phyloP scores from a whole-genome alignment of 2,113 vertebrate genomes.

The Heterotilapia buettikoferi region DNA sequence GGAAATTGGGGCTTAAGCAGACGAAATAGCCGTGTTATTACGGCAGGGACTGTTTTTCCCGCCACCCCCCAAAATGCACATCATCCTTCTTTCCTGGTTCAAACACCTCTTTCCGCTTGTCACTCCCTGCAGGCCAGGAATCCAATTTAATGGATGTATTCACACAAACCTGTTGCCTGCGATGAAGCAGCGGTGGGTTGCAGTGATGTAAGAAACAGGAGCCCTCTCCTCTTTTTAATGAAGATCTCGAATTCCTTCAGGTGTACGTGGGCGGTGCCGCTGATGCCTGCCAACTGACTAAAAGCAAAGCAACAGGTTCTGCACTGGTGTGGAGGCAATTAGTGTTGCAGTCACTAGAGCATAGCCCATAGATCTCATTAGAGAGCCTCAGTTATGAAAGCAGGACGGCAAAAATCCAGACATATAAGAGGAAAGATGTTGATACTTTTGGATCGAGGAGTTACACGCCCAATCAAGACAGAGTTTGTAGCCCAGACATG shows the following conservation, averaged over 20 bases:
- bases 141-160: slow-evolving; percentile 74
- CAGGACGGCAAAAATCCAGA: not conserved
- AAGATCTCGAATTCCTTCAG: slow-evolving; percentile 52
- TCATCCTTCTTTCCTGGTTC: slow-evolving; percentile 47
- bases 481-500: not conserved
- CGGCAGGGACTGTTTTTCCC: slow-evolving; percentile 44
- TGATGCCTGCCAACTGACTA: slow-evolving; percentile 3
- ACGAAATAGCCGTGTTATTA: slow-evolving; percentile 59
- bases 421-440: not conserved
- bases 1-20: slow-evolving; percentile 56
- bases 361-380: slow-evolving; percentile 32
- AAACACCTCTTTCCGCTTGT: slow-evolving; percentile 47
- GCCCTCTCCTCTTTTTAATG: slow-evolving; percentile 59
- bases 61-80: slow-evolving; percentile 36
- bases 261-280: slow-evolving; percentile 6
- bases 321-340: slow-evolving; percentile 29
- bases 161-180: slow-evolving; percentile 57
- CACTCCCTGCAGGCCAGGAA: slow-evolving; percentile 60
- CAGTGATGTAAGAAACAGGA: slow-evolving; percentile 42
- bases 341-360: slow-evolving; percentile 13
- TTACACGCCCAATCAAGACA: not conserved
- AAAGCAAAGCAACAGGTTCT: slow-evolving; percentile 22
- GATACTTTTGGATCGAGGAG: not conserved
- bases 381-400: not conserved
- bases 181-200: slow-evolving; percentile 9